Base-by-base conservation (phyloP, 2,888 invertebrate genomes). In the Nomada fabriciana region DNA sequence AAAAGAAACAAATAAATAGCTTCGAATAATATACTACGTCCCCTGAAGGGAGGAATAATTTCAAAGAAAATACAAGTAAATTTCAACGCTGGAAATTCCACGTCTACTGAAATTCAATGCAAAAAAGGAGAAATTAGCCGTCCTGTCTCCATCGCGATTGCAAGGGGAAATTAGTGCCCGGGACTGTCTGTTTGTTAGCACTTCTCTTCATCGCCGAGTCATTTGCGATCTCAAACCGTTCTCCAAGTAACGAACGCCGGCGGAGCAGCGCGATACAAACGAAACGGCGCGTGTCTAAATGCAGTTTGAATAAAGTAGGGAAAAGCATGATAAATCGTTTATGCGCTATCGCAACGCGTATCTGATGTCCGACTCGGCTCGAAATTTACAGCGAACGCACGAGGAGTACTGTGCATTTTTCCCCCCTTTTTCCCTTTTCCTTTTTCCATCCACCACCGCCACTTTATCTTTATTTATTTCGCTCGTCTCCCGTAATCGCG, bases 241-340 rank as follows among this genome's bases (percentile, higher is more conserved):
- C 20, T 9, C 63, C 47, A n/a, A 11, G 18, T 1, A 15, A 29
- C 9, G 29, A 18, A 4, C 36, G 7, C 59, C 2, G 10, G 18
- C 20, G 0, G 7, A 2, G 20, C 15, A 10, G 60, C 55, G 29
- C 63, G 67, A 52, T 64, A 63, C 74, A 73, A 85, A 85, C 63
- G 68, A 72, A 79, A 71, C 60, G 57, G 80, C 69, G 61, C 75
- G 75, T 76, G 83, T 64, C 69, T 76, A 76, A 79, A 83, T 72
- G 83, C 79, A 74, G 83, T 85, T 83, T 80, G 86, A 85, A 86
- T 72, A 83, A 86, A 81, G 78, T 70, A 77, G 73, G 80, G 83
- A 74, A 76, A 79, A 81, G 83, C 75, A 76, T 85, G 83, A 86
- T 86, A 85, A 85, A 86, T 86, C 83, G 80, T 69, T 74, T 43